Conservation (phyloP, 2,113 vertebrate species). For the Hyla sarda region DNA sequence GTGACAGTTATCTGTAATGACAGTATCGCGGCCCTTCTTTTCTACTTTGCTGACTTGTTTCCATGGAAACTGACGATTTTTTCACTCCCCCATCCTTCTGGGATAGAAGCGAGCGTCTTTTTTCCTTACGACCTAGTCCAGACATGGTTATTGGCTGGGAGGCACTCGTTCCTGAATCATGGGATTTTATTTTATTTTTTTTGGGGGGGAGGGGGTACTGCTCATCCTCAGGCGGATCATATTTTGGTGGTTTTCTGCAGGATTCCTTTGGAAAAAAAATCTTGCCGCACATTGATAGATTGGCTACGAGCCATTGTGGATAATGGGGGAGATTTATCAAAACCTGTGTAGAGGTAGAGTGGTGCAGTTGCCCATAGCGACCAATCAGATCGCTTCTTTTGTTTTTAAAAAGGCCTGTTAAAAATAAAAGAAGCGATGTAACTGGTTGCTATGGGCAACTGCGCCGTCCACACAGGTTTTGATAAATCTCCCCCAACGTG, state of each 20-base stretch:
- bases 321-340: no score
- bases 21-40: slow-evolving; percentile 61
- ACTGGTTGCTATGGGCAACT: no score
- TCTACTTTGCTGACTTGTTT: slow-evolving; percentile 67
- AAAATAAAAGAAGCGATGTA: no score
- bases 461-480: no score
- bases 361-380: no score
- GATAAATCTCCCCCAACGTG: no score
- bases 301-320: not conserved
- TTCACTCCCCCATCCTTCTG: slow-evolving; percentile 56
- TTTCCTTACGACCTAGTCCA: slow-evolving; percentile 52
- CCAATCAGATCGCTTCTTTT: no score
- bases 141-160: slow-evolving; percentile 51
- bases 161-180: slow-evolving; percentile 32
- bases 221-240: not conserved
- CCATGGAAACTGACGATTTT: slow-evolving; percentile 71
- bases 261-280: not conserved
- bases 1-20: slow-evolving; percentile 63
- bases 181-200: no score
- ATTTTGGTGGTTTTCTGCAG: not conserved
- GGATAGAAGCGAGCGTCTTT: slow-evolving; percentile 59
- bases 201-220: not conserved
- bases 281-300: not conserved
- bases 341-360: no score
- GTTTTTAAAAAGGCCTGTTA: no score